Evolutionary conservation across 2,113 vertebrate species (phyloP).

Genomic region (Calidris pygmaea): DNA sequence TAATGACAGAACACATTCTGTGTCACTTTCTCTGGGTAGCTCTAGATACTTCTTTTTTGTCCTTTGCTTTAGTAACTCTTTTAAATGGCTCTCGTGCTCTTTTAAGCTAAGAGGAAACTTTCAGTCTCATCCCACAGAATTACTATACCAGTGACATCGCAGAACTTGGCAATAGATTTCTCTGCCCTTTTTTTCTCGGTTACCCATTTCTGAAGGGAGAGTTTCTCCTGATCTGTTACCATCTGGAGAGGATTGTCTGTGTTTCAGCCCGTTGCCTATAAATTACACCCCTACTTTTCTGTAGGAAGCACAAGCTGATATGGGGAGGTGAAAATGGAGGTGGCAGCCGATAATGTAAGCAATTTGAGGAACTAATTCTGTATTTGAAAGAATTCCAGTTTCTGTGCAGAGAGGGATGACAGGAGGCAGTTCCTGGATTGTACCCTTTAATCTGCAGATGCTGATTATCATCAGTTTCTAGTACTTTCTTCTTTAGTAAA

Average conservation of each 20-base stretch:
- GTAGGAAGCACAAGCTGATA: neutral
- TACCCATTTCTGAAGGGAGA: fast-evolving
- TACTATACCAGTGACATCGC: neutral
- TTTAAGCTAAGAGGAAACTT: neutral
- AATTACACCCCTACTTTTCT: neutral
- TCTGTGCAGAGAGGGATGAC: neutral
- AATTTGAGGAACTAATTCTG: neutral
- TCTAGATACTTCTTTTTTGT: neutral
- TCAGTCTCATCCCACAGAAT: neutral
- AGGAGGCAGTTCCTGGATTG: neutral
- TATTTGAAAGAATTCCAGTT: neutral
- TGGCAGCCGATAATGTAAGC: neutral
- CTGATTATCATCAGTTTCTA: neutral
- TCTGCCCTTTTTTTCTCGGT: neutral
- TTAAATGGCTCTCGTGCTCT: neutral
- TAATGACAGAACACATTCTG: neutral
- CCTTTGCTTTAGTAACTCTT: neutral
- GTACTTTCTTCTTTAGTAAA: neutral
- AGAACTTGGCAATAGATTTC: neutral
- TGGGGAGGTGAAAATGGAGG: neutral
- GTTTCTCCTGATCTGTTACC: neutral
- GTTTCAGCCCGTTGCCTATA: neutral
- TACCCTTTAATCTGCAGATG: neutral
- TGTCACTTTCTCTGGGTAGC: neutral
- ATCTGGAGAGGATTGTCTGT: neutral